A percentile compares a stretch with the other conserved stretches of the same genome.
Evolutionary conservation across 2,888 invertebrate genomes (phyloP).

Genomic region (Machimus atricapillus): DNA sequence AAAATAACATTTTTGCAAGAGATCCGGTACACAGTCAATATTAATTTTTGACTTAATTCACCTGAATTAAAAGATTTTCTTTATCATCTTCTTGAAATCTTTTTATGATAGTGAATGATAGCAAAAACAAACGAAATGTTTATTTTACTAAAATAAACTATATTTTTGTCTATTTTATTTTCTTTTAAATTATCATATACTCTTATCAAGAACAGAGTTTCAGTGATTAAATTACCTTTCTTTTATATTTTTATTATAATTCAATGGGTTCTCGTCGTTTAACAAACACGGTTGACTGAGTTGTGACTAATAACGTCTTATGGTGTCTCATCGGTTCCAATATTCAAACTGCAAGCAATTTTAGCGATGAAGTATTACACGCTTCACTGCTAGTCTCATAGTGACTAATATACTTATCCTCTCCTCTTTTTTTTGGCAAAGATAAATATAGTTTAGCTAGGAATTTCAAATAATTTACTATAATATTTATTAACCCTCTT

Average conservation of each 20-base stretch:
- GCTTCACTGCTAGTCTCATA: not conserved
- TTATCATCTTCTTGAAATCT: not conserved
- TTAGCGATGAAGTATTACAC: not conserved
- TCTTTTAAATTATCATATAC: not conserved
- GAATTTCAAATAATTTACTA: too few relatives aligned
- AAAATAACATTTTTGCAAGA: not conserved
- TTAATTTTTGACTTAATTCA: not conserved
- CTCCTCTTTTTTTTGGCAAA: not conserved
- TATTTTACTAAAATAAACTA: not conserved
- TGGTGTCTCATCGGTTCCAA: not conserved
- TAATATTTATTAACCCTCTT: too few relatives aligned
- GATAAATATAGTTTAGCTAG: too few relatives aligned
- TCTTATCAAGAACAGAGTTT: not conserved
- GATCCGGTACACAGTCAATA: not conserved
- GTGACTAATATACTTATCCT: not conserved
- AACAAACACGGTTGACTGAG: not conserved
- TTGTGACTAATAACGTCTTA: not conserved
- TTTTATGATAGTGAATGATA: not conserved
- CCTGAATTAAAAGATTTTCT: not conserved
- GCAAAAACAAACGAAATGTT: not conserved
- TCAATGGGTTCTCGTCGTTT: not conserved
- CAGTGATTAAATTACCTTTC: not conserved
- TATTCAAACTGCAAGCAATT: not conserved
- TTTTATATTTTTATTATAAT: not conserved
- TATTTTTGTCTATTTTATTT: not conserved